These are phyloP conservation scores for Lasiurus borealis DNA, from an alignment of 2,113 vertebrate species.

Conservation along the genomic window DNA sequence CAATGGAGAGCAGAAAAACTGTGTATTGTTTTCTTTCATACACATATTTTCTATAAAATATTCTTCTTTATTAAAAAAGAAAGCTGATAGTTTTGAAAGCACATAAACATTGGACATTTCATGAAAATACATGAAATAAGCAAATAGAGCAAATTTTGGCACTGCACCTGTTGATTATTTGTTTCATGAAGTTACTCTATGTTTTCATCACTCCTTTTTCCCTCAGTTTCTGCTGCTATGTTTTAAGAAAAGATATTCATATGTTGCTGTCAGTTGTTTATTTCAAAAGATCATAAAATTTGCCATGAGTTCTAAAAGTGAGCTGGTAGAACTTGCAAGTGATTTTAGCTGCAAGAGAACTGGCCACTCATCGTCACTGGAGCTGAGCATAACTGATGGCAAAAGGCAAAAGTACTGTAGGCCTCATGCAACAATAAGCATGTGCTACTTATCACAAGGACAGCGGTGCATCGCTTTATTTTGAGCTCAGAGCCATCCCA, in stretches of 20 bases:
- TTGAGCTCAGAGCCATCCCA: not conserved
- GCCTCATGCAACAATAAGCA: not conserved
- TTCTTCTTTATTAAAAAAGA: not conserved
- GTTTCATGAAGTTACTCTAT: not conserved
- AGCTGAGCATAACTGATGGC: not conserved
- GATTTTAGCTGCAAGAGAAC: not conserved
- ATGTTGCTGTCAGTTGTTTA: not conserved
- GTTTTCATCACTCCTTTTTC: not conserved
- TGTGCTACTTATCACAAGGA: not conserved
- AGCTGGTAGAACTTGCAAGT: not conserved
- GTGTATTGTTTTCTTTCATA: not conserved
- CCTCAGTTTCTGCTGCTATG: not conserved
- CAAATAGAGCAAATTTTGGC: not conserved
- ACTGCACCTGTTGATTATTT: fast-evolving
- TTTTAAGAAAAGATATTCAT: not conserved
- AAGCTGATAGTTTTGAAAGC: not conserved
- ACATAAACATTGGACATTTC: not conserved
- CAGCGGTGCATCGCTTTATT: not conserved
- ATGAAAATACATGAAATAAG: not conserved
- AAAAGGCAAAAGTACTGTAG: not conserved
- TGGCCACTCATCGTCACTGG: not conserved
- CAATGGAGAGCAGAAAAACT: not conserved
- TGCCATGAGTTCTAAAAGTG: not conserved
- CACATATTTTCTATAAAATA: not conserved
- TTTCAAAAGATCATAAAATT: not conserved